phyloP scores from a whole-genome alignment of 1,140 invertebrate genomes.

The Sycophila sp. region DNA sequence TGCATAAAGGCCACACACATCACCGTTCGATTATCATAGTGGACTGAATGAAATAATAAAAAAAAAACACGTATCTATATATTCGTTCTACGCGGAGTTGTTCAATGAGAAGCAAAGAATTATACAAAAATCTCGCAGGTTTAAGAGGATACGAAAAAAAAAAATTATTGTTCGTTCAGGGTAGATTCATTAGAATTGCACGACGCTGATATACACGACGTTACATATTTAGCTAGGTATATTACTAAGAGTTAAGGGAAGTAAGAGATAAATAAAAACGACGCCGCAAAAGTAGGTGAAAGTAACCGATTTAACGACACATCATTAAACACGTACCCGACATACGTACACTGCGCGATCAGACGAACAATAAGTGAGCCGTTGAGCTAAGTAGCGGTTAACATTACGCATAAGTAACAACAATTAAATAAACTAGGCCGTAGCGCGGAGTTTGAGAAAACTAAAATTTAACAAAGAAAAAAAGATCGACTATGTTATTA shows the following conservation, averaged over 20 bases:
- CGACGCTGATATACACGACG: background rate
- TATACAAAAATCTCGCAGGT: too few relatives aligned
- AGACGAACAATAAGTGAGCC: too few relatives aligned
- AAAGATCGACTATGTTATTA: background rate
- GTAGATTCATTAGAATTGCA: background rate
- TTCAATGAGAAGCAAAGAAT: conserved; percentile 3
- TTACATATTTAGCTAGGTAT: conserved; percentile 28
- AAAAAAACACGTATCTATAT: too few relatives aligned
- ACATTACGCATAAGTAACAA: background rate
- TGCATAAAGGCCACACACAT: too few relatives aligned
- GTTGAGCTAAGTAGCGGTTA: too few relatives aligned
- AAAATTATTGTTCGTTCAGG: conserved; percentile 22
- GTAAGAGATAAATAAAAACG: conserved; percentile 44
- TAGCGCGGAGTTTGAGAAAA: too few relatives aligned
- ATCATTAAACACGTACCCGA: background rate
- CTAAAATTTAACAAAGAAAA: background rate
- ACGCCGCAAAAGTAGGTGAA: background rate
- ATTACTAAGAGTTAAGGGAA: conserved; percentile 42
- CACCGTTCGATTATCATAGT: background rate
- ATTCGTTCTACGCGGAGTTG: too few relatives aligned
- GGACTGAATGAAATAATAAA: too few relatives aligned
- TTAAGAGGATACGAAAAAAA: background rate
- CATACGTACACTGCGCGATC: too few relatives aligned
- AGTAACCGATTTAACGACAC: background rate
- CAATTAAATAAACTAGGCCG: background rate